phyloP scores from a whole-genome alignment of 2,797 vertebrate species.

The Cryptoprocta ferox region DNA sequence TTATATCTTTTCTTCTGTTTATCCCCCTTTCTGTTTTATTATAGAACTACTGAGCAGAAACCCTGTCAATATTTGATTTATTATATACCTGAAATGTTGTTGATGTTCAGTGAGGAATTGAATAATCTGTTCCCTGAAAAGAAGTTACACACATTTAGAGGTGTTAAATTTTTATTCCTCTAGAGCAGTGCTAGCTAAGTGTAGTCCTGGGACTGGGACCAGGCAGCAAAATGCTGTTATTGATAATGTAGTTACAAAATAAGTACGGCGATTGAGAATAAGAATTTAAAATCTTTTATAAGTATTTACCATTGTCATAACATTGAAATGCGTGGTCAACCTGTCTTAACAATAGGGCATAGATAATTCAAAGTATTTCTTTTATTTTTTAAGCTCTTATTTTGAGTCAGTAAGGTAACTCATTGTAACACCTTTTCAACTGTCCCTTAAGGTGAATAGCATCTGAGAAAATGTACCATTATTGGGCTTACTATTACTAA shows the following conservation, averaged over 20 bases:
- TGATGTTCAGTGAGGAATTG: conserved; percentile 40
- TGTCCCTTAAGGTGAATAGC: not conserved
- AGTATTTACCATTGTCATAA: not conserved
- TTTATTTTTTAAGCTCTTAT: not conserved
- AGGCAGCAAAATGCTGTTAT: not conserved
- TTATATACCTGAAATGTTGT: conserved; percentile 35
- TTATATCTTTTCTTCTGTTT: conserved; percentile 22
- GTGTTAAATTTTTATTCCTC: not conserved
- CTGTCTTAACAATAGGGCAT: not conserved
- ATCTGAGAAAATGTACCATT: not conserved
- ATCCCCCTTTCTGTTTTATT: not conserved
- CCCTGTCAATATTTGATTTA: conserved; percentile 57
- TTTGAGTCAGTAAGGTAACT: not conserved
- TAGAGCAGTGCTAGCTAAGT: not conserved
- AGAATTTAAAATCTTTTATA: not conserved
- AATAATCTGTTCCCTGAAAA: conserved; percentile 53
- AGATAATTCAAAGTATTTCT: not conserved
- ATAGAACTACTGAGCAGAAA: conserved; percentile 24
- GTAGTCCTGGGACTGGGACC: not conserved
- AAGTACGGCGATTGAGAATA: not conserved
- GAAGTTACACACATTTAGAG: not conserved
- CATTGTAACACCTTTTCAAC: not conserved
- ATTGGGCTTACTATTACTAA: not conserved
- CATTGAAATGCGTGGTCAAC: not conserved
- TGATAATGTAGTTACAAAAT: not conserved